Percentiles rank a stretch among this genome's conserved stretches.
Evolutionary conservation across 2,113 vertebrate genomes (phyloP).

Genomic region (Prinia subflava): DNA sequence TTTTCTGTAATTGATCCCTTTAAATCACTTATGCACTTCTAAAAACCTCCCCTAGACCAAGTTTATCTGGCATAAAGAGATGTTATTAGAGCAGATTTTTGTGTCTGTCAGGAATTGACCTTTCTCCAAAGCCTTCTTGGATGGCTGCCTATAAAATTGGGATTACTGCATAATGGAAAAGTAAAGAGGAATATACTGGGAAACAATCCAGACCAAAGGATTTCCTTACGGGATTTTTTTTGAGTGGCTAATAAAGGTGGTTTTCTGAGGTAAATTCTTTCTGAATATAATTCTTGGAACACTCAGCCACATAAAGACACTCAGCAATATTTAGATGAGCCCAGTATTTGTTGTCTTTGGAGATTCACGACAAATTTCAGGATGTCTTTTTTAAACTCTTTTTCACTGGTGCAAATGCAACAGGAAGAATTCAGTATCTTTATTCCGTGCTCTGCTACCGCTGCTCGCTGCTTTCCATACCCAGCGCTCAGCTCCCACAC

Average conservation of each 20-base stretch:
- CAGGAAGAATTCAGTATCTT: background rate
- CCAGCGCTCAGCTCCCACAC: background rate
- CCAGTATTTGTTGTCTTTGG: background rate
- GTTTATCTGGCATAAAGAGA: constrained; percentile 32
- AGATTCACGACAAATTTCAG: background rate
- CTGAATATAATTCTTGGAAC: background rate
- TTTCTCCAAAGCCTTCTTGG: constrained; percentile 55
- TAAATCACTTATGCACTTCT: constrained; percentile 41
- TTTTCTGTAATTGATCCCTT: background rate
- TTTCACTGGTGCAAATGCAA: background rate
- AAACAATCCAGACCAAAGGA: constrained; percentile 47
- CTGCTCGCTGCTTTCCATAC: background rate
- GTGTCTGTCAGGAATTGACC: constrained; percentile 42
- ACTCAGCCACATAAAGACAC: background rate
- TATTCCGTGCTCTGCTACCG: accelerated
- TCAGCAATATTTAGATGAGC: background rate
- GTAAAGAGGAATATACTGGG: constrained; percentile 31
- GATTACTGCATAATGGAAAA: constrained; percentile 54
- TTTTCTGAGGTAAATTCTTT: constrained; percentile 10
- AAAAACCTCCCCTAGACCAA: constrained; percentile 4
- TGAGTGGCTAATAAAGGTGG: constrained; percentile 23
- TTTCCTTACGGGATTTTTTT: background rate
- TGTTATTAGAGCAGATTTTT: constrained; percentile 24
- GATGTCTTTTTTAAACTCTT: background rate
- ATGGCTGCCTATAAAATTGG: constrained; percentile 34